These are phyloP conservation scores for Agrochola macilenta DNA, from an alignment of 2,888 invertebrate species.

Conservation along the genomic window DNA sequence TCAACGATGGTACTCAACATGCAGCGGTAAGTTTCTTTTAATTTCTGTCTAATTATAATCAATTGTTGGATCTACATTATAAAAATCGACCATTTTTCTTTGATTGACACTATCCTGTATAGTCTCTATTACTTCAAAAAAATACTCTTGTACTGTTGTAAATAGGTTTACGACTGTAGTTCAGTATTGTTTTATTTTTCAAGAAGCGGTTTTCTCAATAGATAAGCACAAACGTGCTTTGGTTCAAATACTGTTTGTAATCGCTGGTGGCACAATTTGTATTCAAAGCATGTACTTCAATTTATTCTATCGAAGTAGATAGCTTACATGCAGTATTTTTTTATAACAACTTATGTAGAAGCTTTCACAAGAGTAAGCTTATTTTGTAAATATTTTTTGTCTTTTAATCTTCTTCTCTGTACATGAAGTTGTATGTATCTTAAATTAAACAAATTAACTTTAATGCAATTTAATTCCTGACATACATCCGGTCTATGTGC, in stretches of 20 bases:
- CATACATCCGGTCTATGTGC: not conserved
- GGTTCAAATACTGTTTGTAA: not conserved
- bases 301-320: not conserved
- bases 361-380: not conserved
- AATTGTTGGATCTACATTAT: not conserved
- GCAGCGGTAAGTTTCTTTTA: constrained; percentile 93
- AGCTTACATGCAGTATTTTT: not conserved
- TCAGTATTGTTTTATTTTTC: not conserved
- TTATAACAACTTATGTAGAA: not conserved
- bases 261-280: constrained; percentile 10
- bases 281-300: constrained; percentile 14
- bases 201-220: not conserved
- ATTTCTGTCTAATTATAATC: not conserved
- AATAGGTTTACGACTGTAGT: not conserved
- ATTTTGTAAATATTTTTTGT: not conserved
- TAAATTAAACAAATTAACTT: not conserved
- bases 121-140: not conserved
- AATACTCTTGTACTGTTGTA: not conserved
- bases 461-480: constrained; percentile 10
- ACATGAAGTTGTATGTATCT: not conserved
- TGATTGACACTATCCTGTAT: not conserved
- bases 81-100: too few relatives aligned
- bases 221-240: constrained; percentile 8
- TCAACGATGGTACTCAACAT: constrained; percentile 95
- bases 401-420: not conserved